Percentiles rank a stretch among this genome's conserved stretches.
Evolutionary conservation across 2,888 invertebrate genomes (phyloP).

Genomic region (Nebria salina): DNA sequence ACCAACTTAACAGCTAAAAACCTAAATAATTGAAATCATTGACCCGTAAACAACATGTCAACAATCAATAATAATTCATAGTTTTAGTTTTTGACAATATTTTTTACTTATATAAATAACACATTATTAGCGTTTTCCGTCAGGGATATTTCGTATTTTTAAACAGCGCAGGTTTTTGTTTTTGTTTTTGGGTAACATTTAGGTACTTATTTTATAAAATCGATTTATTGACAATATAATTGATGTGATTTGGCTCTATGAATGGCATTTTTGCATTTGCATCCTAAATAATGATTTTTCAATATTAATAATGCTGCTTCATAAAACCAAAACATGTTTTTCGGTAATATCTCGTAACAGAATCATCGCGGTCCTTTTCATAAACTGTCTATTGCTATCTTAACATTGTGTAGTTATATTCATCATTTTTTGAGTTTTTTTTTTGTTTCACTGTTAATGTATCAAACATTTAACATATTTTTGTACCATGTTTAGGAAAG

Average conservation of each 20-base stretch:
- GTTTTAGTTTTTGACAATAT: constrained; percentile 14
- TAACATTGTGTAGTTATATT: constrained; percentile 1
- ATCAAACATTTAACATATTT: constrained; percentile 16
- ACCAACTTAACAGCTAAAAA: neutral
- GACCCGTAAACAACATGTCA: constrained; percentile 28
- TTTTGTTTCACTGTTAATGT: neutral
- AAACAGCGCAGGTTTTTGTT: constrained; percentile 11
- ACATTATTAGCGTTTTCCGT: constrained; percentile 16
- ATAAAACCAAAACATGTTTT: neutral
- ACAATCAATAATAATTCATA: constrained; percentile 7
- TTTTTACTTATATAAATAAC: constrained; percentile 26
- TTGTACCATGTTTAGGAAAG: constrained; percentile 39
- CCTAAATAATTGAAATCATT: neutral
- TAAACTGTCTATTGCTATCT: neutral
- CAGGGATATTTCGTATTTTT: constrained; percentile 19
- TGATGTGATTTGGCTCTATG: neutral
- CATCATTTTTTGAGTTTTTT: neutral
- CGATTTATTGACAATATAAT: constrained; percentile 34
- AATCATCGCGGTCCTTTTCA: neutral
- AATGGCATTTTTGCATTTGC: neutral
- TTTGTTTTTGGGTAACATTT: constrained; percentile 26
- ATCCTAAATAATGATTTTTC: no score
- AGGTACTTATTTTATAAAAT: constrained; percentile 29
- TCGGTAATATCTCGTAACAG: neutral
- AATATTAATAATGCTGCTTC: neutral